Evolutionary conservation across 2,888 invertebrate species (phyloP).

Genomic region (Xestia ashworthii): DNA sequence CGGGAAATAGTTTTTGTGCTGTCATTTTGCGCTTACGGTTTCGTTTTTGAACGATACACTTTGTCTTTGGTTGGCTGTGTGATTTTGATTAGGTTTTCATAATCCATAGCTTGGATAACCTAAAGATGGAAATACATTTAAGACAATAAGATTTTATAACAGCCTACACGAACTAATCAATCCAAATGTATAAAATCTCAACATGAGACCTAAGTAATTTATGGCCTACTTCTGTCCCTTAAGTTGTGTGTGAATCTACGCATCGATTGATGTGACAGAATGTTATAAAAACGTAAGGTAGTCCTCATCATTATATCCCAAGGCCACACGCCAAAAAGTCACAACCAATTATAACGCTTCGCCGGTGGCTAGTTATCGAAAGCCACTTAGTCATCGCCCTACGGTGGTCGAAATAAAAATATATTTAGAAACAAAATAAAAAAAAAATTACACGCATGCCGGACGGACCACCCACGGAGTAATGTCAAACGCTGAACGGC

Average conservation of each 20-base stretch:
- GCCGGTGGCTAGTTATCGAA: conserved; percentile 87
- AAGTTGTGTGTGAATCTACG: conserved; percentile 24
- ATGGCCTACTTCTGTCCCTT: neutral
- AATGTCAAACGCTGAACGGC: conserved; percentile 84
- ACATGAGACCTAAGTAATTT: neutral
- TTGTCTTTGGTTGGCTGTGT: conserved; percentile 68
- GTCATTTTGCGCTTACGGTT: conserved; percentile 82
- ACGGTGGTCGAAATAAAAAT: conserved; percentile 78
- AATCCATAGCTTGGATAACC: conserved; percentile 75
- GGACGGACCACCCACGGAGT: conserved; percentile 87
- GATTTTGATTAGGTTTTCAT: conserved; percentile 69
- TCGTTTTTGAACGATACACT: conserved; percentile 76
- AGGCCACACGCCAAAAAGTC: conserved; percentile 74
- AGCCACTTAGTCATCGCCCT: conserved; percentile 86
- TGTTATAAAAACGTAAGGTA: conserved; percentile 34
- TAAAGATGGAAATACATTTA: conserved; percentile 48
- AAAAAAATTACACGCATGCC: conserved; percentile 77
- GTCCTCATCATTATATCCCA: conserved; percentile 42
- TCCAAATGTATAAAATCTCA: neutral
- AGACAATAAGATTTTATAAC: neutral
- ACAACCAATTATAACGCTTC: conserved; percentile 83
- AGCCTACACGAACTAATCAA: neutral
- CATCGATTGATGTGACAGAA: neutral
- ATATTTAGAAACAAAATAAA: conserved; percentile 80
- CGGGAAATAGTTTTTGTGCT: conserved; percentile 80